A percentile compares a stretch with the other conserved stretches of the same genome.
phyloP scores from a whole-genome alignment of 2,797 vertebrate species.

The Danio albolineatus region DNA sequence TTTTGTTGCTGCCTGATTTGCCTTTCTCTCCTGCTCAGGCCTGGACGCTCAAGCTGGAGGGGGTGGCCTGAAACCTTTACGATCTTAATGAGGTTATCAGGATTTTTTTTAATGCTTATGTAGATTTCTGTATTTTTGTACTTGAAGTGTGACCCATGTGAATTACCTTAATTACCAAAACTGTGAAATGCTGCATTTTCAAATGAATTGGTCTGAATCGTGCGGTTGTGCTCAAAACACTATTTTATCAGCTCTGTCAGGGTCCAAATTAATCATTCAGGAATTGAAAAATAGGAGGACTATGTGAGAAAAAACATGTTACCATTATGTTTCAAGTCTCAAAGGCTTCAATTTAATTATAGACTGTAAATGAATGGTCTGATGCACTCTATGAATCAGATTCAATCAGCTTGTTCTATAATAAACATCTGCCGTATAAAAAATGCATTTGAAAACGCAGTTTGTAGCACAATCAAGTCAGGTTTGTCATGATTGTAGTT shows the following conservation, averaged over 20 bases:
- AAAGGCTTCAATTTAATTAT: neutral
- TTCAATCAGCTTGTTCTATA: neutral
- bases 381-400: neutral
- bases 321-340: neutral
- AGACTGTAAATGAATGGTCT: neutral
- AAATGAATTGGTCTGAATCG: neutral
- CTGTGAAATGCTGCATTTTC: neutral
- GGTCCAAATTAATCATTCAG: too few species aligned
- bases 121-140: neutral
- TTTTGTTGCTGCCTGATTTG: conserved; percentile 79
- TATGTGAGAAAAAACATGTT: neutral
- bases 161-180: neutral
- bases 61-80: conserved; percentile 63
- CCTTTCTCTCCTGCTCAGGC: conserved; percentile 68
- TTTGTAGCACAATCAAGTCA: too few species aligned
- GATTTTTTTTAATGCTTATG: neutral
- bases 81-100: conserved; percentile 1
- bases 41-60: conserved; percentile 85
- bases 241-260: too few species aligned
- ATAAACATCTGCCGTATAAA: neutral
- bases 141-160: neutral
- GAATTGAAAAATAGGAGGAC: neutral
- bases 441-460: neutral
- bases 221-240: neutral
- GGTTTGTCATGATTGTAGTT: too few species aligned